phyloP scores from a whole-genome alignment of 2,888 invertebrate genomes.

The Pomacea canaliculata region DNA sequence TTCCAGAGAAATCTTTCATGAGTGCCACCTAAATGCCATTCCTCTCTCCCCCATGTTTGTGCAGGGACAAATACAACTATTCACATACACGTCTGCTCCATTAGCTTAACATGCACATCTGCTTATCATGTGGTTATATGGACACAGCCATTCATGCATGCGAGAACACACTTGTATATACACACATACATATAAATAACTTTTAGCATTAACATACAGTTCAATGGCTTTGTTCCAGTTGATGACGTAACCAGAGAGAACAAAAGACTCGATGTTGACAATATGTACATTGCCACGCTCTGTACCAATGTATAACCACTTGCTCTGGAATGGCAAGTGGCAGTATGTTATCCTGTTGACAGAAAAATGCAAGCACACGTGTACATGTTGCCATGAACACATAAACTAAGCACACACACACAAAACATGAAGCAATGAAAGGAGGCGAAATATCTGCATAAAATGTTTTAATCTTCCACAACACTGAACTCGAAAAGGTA shows the following conservation, averaged over 20 bases:
- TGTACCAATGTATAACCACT: conserved; percentile 98
- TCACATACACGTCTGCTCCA: no score
- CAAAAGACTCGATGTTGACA: conserved; percentile 95
- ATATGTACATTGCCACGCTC: conserved; percentile 98
- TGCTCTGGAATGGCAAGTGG: conserved; percentile 95
- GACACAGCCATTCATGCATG: not conserved
- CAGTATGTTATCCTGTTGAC: conserved; percentile 87
- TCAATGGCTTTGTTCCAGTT: conserved; percentile 99
- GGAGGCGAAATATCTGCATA: no score
- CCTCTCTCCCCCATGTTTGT: no score
- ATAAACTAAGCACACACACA: not conserved
- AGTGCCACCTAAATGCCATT: no score
- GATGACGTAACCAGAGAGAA: conserved; percentile 96
- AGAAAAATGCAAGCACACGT: not conserved
- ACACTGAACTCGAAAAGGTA: no score
- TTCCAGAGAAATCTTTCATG: no score
- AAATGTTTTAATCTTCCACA: no score
- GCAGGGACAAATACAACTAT: no score
- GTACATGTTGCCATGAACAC: no score
- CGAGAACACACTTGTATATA: not conserved
- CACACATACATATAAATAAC: not conserved
- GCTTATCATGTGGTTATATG: no score
- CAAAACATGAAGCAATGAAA: not conserved
- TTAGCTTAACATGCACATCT: no score
- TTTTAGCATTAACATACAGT: conserved; percentile 76